phyloP scores from a whole-genome alignment of 23 tunicate species.

The Halocynthia aurantium region DNA sequence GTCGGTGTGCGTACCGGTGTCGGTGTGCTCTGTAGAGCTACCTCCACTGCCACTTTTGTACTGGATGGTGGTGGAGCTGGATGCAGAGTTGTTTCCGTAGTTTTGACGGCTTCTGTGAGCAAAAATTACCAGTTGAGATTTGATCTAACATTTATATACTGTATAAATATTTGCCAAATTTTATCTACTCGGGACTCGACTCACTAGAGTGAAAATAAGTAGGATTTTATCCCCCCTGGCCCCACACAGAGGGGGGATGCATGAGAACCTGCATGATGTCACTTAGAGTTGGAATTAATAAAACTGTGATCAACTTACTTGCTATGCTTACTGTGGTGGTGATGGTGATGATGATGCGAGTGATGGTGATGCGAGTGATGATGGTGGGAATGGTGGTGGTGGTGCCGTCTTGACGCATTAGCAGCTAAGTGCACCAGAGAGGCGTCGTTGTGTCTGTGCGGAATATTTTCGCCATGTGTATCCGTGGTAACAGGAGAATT shows the following conservation, averaged over 20 bases:
- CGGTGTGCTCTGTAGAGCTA: neutral
- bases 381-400: conserved; percentile 57
- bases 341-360: conserved; percentile 90
- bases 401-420: conserved; percentile 50
- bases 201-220: too few species aligned
- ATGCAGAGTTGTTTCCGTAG: neutral
- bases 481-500: conserved; percentile 24
- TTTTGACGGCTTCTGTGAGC: neutral
- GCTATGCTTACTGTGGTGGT: conserved; percentile 45
- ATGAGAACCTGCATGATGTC: neutral
- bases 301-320: conserved; percentile 6
- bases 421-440: conserved; percentile 43
- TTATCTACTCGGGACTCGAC: too few species aligned
- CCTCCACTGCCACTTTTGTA: conserved; percentile 3
- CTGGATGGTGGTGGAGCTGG: neutral
- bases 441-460: conserved; percentile 14
- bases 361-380: conserved; percentile 65
- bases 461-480: neutral
- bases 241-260: too few species aligned
- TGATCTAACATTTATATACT: neutral
- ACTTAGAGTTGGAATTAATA: neutral
- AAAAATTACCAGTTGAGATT: neutral
- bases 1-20: neutral
- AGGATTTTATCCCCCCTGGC: too few species aligned
- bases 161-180: too few species aligned